These are phyloP conservation scores for Athrips mouffetella DNA, from an alignment of 2,888 invertebrate species.

Conservation along the genomic window DNA sequence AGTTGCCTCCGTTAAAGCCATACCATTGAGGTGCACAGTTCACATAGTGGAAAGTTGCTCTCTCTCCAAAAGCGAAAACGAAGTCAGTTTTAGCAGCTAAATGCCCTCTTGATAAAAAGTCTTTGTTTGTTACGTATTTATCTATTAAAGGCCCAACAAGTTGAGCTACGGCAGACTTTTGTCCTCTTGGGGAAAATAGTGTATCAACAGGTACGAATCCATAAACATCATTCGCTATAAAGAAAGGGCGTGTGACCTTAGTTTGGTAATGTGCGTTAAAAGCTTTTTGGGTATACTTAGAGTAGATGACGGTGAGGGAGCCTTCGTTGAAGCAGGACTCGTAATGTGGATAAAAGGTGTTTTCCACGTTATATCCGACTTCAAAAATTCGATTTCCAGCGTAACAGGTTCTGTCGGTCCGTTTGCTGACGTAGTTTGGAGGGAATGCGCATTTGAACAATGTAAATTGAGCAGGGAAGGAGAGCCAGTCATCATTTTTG, in stretches of 20 bases:
- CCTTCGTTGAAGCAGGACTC: slow-evolving; percentile 62
- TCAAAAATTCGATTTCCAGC: slow-evolving; percentile 48
- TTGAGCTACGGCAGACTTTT: slow-evolving; percentile 44
- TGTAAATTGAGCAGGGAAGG: slow-evolving; percentile 40
- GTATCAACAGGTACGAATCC: slow-evolving; percentile 44
- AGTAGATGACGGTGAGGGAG: slow-evolving; percentile 46
- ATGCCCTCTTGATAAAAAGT: slow-evolving; percentile 80
- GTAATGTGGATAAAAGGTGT: slow-evolving; percentile 52
- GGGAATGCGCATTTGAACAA: slow-evolving; percentile 44
- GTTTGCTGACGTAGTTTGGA: slow-evolving; percentile 46
- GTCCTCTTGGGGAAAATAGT: slow-evolving; percentile 53
- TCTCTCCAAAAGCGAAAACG: slow-evolving; percentile 77
- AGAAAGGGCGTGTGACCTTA: slow-evolving; percentile 55
- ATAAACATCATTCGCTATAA: slow-evolving; percentile 48
- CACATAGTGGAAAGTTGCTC: slow-evolving; percentile 81
- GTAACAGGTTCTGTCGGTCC: slow-evolving; percentile 52
- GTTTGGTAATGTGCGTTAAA: slow-evolving; percentile 63
- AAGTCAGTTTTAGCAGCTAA: slow-evolving; percentile 82
- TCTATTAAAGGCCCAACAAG: slow-evolving; percentile 45
- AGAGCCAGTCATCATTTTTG: slow-evolving; percentile 53
- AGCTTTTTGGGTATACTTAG: slow-evolving; percentile 61
- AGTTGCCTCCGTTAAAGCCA: slow-evolving; percentile 79
- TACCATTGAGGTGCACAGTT: slow-evolving; percentile 85
- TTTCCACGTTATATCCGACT: slow-evolving; percentile 56
- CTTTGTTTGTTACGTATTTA: slow-evolving; percentile 56